Evolutionary conservation across 2,888 invertebrate species (phyloP).

Genomic region (Escarpia spicata): DNA sequence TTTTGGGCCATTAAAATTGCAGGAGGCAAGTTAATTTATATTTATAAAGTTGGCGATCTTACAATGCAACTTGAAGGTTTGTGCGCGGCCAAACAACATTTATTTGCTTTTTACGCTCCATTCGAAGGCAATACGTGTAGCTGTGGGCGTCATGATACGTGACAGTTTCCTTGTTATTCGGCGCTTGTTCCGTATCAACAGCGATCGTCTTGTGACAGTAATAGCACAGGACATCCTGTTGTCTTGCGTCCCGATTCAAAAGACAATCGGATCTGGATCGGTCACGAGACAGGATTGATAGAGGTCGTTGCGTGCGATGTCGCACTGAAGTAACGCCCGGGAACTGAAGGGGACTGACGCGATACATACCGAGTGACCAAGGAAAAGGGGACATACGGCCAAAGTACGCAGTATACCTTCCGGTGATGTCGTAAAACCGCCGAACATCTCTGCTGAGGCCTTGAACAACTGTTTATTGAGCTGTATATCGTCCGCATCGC

Average conservation of each 20-base stretch:
- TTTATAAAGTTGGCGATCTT: too few relatives aligned
- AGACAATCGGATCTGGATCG: not conserved
- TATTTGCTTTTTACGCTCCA: not conserved
- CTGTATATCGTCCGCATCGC: not conserved
- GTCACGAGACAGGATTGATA: not conserved
- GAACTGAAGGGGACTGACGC: not conserved
- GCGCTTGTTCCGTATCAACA: not conserved
- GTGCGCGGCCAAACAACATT: not conserved
- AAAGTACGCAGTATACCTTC: not conserved
- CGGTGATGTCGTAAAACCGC: not conserved
- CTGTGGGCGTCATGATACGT: not conserved
- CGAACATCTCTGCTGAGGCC: not conserved
- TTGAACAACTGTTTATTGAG: not conserved
- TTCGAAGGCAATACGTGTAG: not conserved
- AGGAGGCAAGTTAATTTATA: too few relatives aligned
- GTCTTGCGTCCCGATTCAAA: not conserved
- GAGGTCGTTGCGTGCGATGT: not conserved
- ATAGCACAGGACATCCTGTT: not conserved
- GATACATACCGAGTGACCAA: not conserved
- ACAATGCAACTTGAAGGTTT: not conserved
- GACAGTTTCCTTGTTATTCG: not conserved
- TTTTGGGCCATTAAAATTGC: too few relatives aligned
- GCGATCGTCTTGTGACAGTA: not conserved
- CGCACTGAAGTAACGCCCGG: not conserved
- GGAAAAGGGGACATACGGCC: not conserved